Conservation (phyloP, 2,888 invertebrate genomes). For the Hypselothyrea guttata region DNA sequence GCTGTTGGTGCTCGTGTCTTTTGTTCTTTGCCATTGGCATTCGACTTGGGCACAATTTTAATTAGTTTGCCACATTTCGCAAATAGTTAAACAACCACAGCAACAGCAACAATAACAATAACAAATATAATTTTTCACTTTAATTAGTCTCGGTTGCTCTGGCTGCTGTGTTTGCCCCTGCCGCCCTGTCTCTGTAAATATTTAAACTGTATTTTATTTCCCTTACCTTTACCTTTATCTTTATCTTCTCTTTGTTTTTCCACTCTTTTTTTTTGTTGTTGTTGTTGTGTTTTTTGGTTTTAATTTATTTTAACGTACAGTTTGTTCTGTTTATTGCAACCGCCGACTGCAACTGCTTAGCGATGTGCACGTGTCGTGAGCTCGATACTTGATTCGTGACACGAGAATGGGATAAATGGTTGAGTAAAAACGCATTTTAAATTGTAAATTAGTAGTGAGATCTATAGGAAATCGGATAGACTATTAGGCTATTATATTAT, state of each 20-base stretch:
- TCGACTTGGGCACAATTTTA: slow-evolving; percentile 71
- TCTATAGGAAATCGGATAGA: too few species aligned
- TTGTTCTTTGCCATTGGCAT: slow-evolving; percentile 74
- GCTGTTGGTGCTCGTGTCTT: slow-evolving; percentile 53
- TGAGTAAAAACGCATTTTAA: too few species aligned
- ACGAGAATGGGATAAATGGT: too few species aligned
- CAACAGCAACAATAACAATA: slow-evolving; percentile 8
- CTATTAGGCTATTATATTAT: too few species aligned
- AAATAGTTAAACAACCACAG: slow-evolving; percentile 55
- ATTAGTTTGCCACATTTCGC: slow-evolving; percentile 74
- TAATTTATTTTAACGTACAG: too few species aligned
- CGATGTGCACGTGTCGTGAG: too few species aligned
- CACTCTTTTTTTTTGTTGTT: too few species aligned
- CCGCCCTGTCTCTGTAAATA: slow-evolving; percentile 41
- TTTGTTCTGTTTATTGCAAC: too few species aligned
- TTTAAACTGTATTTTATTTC: slow-evolving; percentile 43
- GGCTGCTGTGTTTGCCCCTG: neutral
- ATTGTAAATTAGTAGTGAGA: too few species aligned
- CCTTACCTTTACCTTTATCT: neutral
- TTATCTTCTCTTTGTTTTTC: neutral
- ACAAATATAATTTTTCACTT: slow-evolving; percentile 62
- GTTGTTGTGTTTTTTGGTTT: too few species aligned
- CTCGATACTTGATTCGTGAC: too few species aligned
- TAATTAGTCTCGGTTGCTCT: slow-evolving; percentile 47
- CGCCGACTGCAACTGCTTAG: too few species aligned